Evolutionary conservation across 2,888 invertebrate species (phyloP), one percentile per base, ranked within the genome.

Genomic region (Nemotelus nigrinus): DNA sequence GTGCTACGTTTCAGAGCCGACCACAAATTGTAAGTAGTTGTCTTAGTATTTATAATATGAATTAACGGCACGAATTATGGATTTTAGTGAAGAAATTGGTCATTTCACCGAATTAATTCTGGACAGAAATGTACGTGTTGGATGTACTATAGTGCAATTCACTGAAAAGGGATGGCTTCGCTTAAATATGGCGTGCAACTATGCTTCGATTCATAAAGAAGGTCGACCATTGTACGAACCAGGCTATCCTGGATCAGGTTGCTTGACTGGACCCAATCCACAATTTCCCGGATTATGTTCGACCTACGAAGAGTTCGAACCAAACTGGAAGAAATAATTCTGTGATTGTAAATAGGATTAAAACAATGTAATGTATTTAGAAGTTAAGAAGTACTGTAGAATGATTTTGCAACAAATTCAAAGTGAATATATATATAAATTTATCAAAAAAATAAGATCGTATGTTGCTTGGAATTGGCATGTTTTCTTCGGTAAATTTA

Each of bases 261-360:
- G 76, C n/a, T 3, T 45, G 3, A 65, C 76, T 6, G 76, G 76
- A 3, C 47, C 55, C 3, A 76, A 76, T 76, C 65, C 76, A 64
- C 64, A 76, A 65, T 76, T n/a, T 65, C 76, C 76, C 3, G 76
- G 55, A 39, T 76, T 76, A 25, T 76, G 76, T 76, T 76, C 76
- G n/a, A 7, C 47, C 8, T 76, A 76, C 25, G 76, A 76, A 45
- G 41, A 64, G n/a, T 76, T 74, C 48, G 74, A 74, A 6, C 74
- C 74, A 48, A 74, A 74, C 41, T 74, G 74, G 74, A 70, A 50
- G 63, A 74, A 74, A 60, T 50, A 25, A 63, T 74, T 74, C 74
- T 74, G 74, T 74, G 74, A 74, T 74, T 53, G n/a, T 72, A 72
- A 48, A 39, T 72, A 47, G 48, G 43, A 10, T 39, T 45, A 44